Base-by-base conservation (phyloP, 2,888 invertebrate species). In the Carcina quercana region DNA sequence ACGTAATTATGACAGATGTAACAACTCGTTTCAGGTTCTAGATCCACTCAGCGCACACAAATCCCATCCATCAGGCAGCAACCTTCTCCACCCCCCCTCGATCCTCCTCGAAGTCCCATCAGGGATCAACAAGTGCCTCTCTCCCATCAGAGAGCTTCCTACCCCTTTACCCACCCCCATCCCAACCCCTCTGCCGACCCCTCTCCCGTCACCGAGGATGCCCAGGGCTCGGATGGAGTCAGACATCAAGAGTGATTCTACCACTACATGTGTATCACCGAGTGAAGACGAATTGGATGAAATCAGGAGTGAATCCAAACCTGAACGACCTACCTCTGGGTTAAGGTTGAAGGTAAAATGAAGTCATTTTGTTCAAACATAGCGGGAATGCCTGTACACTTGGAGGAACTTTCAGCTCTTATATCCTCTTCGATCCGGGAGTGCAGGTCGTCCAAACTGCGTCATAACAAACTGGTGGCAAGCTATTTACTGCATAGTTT, bases 81-180 rank as follows among this genome's bases (percentile, higher is more conserved):
- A 88, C 60, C 74, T 89, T 28, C 79, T 90, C 22, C 90, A 91
- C 62, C 90, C 91, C 33, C 91, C 92, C 20, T 90, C 90, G 21
- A 92, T 93, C 47, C 85, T 92, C 15, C 84, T 93, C 32, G 93
- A 93, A 84, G 90, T 92, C 48, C 92, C 93, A 22, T 88, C 87
- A 63, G 79, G 86, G 55, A 89, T 90, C 52, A 91, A 89, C 59
- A 91, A 91, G 72, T 93, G 92, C 78, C 86, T 93, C 44, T 92
- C 92, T 30, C 93, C 93, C 1, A 93, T 93, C 44, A 83, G 90
- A 44, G 92, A 92, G 68, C 84, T 92, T 47, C 92, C 92, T 2
- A 91, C 92, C 3, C 91, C 91, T 3, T 83, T 90, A 31, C 91
- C 91, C 8, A 86, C 86, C 7, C 87, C 87, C 1, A 64, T 83